A percentile compares a stretch with the other conserved stretches of the same genome.
Conservation (phyloP, 92 coral and sea anemone species). For the Epizoanthus scotinus region DNA sequence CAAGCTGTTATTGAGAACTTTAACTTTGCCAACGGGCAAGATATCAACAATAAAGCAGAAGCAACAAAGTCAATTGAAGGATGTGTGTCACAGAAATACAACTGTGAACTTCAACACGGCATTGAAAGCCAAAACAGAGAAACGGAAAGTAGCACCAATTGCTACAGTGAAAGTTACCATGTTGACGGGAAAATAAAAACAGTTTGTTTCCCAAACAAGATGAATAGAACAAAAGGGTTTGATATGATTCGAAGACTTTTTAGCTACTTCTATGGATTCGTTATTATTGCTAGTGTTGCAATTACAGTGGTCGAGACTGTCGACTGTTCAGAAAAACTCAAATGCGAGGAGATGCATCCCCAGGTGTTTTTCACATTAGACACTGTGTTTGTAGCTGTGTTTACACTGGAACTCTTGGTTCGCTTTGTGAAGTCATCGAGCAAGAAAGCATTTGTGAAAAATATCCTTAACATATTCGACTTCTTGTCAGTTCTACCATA, state of each 20-base stretch:
- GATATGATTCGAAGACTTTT: not conserved
- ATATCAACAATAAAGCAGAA: not conserved
- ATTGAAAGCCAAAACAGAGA: not conserved
- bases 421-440: slow-evolving; percentile 59
- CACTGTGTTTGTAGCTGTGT: slow-evolving; percentile 72
- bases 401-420: slow-evolving; percentile 69
- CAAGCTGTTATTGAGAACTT: not conserved
- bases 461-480: slow-evolving; percentile 70
- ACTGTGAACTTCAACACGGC: not conserved
- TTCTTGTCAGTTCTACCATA: slow-evolving; percentile 75
- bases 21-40: not conserved
- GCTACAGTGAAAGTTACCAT: too few species aligned
- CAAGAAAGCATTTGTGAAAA: slow-evolving; percentile 52
- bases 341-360: slow-evolving; percentile 53
- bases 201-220: not conserved
- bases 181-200: too few species aligned
- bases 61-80: not conserved
- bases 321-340: slow-evolving; percentile 56
- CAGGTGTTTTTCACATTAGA: slow-evolving; percentile 58
- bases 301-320: slow-evolving; percentile 79
- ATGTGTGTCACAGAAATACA: not conserved
- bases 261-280: slow-evolving; percentile 56
- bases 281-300: slow-evolving; percentile 76
- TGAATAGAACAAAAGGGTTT: not conserved
- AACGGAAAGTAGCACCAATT: not conserved